Evolutionary conservation across 2,797 vertebrate genomes (phyloP).

Genomic region (Tinamus major): DNA sequence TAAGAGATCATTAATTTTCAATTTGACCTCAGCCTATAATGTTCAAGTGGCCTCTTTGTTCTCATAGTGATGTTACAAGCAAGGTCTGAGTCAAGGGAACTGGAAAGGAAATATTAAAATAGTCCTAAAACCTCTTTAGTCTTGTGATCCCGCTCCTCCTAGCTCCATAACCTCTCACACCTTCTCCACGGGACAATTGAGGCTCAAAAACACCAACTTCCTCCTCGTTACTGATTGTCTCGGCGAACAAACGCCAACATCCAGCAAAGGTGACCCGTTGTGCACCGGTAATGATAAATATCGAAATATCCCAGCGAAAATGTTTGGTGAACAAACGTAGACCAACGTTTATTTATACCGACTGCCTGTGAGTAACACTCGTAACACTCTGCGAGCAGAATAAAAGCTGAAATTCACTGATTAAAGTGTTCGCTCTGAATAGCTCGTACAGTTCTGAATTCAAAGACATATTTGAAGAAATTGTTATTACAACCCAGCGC

Average conservation of each 20-base stretch:
- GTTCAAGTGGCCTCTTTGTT: constrained; percentile 71
- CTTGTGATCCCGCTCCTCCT: constrained; percentile 47
- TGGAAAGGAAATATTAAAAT: constrained; percentile 68
- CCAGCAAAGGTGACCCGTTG: constrained; percentile 30
- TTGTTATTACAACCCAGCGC: constrained; percentile 50
- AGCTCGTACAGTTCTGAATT: constrained; percentile 29
- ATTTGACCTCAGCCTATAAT: constrained; percentile 72
- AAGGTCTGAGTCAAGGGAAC: constrained; percentile 62
- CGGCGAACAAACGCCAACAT: constrained; percentile 24
- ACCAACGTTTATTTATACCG: constrained; percentile 60
- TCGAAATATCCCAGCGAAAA: neutral
- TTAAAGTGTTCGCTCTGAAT: constrained; percentile 57
- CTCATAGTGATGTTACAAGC: constrained; percentile 52
- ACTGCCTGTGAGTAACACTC: neutral
- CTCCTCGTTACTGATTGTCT: constrained; percentile 1
- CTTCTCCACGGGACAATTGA: constrained; percentile 1
- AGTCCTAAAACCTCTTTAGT: constrained; percentile 43
- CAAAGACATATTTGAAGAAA: constrained; percentile 60
- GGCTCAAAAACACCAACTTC: neutral
- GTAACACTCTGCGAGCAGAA: constrained; percentile 36
- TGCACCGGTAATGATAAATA: neutral
- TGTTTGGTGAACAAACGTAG: neutral
- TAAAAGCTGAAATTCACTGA: constrained; percentile 68
- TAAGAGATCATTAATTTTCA: constrained; percentile 76
- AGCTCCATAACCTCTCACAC: neutral